Evolutionary conservation across 2,113 vertebrate species (phyloP), one percentile per base, ranked within the genome.

Genomic region (Sander lucioperca): DNA sequence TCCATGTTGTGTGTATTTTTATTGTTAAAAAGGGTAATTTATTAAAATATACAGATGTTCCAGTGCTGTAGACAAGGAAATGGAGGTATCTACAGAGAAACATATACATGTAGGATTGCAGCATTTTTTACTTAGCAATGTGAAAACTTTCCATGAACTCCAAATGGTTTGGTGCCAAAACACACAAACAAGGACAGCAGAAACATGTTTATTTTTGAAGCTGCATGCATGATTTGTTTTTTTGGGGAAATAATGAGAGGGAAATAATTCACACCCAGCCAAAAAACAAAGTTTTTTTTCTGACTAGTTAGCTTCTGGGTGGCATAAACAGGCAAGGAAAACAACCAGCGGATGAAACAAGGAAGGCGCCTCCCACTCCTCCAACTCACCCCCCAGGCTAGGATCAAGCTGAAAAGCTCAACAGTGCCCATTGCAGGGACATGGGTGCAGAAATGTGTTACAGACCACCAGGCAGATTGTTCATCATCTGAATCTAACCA

Each of bases 301-400:
- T 21, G 70, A 74, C 9, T n/a, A 58, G 61, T 74, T 82, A 56
- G 78, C 88, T 93, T 79, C 83, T 90, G 92, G 91, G 91, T 92
- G 90, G 88, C 80, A 88, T 65, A 80, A 80, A 85, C 62, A 80
- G 72, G 53, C 9, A 25, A 30, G n/a, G 48, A 61, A 80, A 84
- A 86, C 71, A 85, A 88, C 64, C n/a, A 68, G 58, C 45, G 47
- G 81, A 82, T 82, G 33, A 88, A 86, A 90, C 54, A 81, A 70
- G 72, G 23, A 92, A 82, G 80, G 48, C 1, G 4, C 39, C 76
- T 85, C 75, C 83, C 36, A 69, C 70, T 69, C 72, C 68, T 79
- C 36, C 63, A 45, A 45, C 51, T 6, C 8, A n/a, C 50, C 67
- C 62, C 21, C 48, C 36, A 48, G 72, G 75, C 70, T 63, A 47